Evolutionary conservation across 2,113 vertebrate species (phyloP), one percentile per base, ranked within the genome.

Genomic region (Sphyrna mokarran): DNA sequence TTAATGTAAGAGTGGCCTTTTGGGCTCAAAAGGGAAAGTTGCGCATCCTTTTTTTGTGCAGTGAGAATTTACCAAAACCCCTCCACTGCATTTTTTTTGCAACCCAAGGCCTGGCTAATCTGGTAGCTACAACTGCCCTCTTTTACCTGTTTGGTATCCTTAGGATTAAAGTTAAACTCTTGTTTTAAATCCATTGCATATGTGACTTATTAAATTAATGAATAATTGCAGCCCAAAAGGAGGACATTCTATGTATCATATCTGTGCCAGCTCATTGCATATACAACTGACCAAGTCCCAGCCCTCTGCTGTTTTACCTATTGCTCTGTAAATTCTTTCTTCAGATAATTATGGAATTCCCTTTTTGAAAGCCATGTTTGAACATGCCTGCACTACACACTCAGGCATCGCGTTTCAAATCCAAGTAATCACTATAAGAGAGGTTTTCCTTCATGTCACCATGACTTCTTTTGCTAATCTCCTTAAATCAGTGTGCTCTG

Each of bases 121-220:
- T 70, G 66, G 58, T 69, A 95, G 95, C 96, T 96, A 89, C 37
- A 87, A 61, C 76, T 85, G 86, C 37, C 16, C 54, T 22, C 95
- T 95, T 76, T 43, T 37, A 40, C 37, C 37, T 83, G 80, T 5
- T 40, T 5, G 4, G 20, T 43, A 80, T n/a, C 78, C 37, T 83
- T 40, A 0, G 80, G 37, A 20, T 83, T 83, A 20, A 83, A 83
- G n/a, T n/a, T 26, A 58, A 89, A 95, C 95, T 20, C 18, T 95
- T 37, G 0, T 40, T 83, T 16, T 40, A 40, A 83, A 40, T 37
- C 93, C 95, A 91, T n/a, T 18, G 13, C 29, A 78, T 0, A 0
- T 40, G 5, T 83, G 80, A 40, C 37, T 29, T 76, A 33, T 76
- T 11, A 1, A 33, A 29, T 76, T 29, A 33, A 33, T 33, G 66